These are phyloP conservation scores for Eunapius fragilis DNA, from an alignment of 37 sponge, comb jelly and placozoan genomes.

Conservation along the genomic window DNA sequence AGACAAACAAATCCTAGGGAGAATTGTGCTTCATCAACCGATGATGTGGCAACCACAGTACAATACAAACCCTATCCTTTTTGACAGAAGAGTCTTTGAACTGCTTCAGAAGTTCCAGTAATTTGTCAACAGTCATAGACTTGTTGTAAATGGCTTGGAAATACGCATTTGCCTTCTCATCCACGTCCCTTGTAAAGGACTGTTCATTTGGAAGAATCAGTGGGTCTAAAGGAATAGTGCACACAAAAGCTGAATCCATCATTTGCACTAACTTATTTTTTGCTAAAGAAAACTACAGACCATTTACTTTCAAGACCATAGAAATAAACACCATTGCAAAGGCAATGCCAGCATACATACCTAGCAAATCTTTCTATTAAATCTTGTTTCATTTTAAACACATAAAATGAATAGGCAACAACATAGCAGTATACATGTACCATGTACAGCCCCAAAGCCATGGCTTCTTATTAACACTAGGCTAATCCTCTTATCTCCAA, in stretches of 20 bases:
- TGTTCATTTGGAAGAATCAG: slow-evolving; percentile 31
- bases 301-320: too few relatives aligned
- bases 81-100: slow-evolving; percentile 85
- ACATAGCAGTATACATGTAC: not conserved
- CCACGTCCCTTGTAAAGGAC: slow-evolving; percentile 86
- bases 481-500: not conserved
- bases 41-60: not conserved
- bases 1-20: slow-evolving; percentile 86
- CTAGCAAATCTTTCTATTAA: too few relatives aligned
- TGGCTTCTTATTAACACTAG: not conserved
- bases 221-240: not conserved
- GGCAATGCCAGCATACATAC: not conserved
- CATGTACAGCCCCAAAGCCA: not conserved
- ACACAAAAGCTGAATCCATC: not conserved
- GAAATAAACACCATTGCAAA: not conserved
- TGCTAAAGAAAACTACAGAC: too few relatives aligned
- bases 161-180: slow-evolving; percentile 95
- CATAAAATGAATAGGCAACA: not conserved
- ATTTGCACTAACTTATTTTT: too few relatives aligned
- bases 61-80: slow-evolving; percentile 72
- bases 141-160: slow-evolving; percentile 90
- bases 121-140: slow-evolving; percentile 80
- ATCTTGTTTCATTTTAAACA: too few relatives aligned
- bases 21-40: not conserved
- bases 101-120: slow-evolving; percentile 83